Base-by-base conservation (phyloP, 2,888 invertebrate species). In the Autographa pulchrina region DNA sequence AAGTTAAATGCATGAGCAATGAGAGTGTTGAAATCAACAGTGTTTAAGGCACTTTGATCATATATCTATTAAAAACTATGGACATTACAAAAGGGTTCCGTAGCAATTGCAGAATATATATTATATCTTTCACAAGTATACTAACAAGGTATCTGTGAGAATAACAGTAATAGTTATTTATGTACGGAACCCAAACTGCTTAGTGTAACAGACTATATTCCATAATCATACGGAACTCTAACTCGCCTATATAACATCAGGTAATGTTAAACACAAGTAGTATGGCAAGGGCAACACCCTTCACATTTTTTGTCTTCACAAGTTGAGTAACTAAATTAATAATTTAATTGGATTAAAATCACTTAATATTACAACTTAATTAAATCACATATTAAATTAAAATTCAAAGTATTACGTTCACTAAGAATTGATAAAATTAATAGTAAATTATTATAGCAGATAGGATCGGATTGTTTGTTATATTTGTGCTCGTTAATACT, bases 331-430 rank as follows among this genome's bases (percentile, higher is more conserved):
- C 70, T 63, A 73, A 79, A 81, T 78, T 76, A 80, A 80, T 82
- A 80, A 84, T 82, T 81, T 83, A 81, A 85, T 77, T 62, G 56
- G 48, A 80, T 78, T 76, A 77, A 83, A 80, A 80, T 85, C 86
- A 80, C 74, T 76, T 78, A 82, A 80, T 74, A 80, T 75, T 75
- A 85, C 18, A 78, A 82, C 82, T 85, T 77, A 84, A 75, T 83
- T 83, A 83, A 86, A 87, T 86, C 84, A 85, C 86, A 86, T 77
- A 78, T 84, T 84, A 80, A 85, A 84, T 80, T 80, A 83, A 81
- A 77, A 81, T 75, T 80, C 76, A 83, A 74, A 70, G 72, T 78
- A 81, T 81, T 62, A 75, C 66, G 69, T 87, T 83, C 82, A 83
- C 78, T 84, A 82, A 78, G 75, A 79, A 80, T 83, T 66, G 66